Evolutionary conservation across 2,797 vertebrate species (phyloP).

Genomic region (Loris lydekkerianus): DNA sequence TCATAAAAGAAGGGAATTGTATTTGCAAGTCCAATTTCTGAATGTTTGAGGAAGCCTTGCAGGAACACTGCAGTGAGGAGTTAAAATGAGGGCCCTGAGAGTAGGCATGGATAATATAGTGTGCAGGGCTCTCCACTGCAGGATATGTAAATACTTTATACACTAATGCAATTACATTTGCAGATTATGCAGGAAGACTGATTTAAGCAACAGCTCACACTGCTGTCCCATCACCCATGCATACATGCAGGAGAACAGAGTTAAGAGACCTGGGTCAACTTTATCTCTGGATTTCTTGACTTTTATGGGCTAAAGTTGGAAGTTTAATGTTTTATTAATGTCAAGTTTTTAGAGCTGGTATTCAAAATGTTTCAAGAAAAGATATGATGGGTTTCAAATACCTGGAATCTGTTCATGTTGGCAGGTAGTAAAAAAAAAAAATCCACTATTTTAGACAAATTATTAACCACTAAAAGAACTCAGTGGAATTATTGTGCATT

Average conservation of each 20-base stretch:
- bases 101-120: constrained; percentile 75
- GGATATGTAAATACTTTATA: constrained; percentile 80
- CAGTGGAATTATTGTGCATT: constrained; percentile 66
- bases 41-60: constrained; percentile 80
- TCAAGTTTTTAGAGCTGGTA: constrained; percentile 76
- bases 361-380: constrained; percentile 84
- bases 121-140: constrained; percentile 56
- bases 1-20: constrained; percentile 85
- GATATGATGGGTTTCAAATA: constrained; percentile 79
- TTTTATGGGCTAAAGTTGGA: constrained; percentile 84
- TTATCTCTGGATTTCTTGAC: constrained; percentile 84
- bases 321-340: constrained; percentile 86
- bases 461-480: constrained; percentile 64
- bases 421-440: constrained; percentile 73
- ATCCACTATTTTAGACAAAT: constrained; percentile 67
- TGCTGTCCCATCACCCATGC: constrained; percentile 72
- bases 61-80: constrained; percentile 80
- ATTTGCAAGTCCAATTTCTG: constrained; percentile 87
- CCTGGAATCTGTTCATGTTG: constrained; percentile 76
- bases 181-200: constrained; percentile 78
- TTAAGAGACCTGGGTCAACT: constrained; percentile 78
- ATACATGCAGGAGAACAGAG: constrained; percentile 78
- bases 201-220: constrained; percentile 71
- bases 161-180: constrained; percentile 85
- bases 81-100: constrained; percentile 75